Conservation (phyloP, 2,113 vertebrate species). For the Sinocyclocheilus rhinocerous region DNA sequence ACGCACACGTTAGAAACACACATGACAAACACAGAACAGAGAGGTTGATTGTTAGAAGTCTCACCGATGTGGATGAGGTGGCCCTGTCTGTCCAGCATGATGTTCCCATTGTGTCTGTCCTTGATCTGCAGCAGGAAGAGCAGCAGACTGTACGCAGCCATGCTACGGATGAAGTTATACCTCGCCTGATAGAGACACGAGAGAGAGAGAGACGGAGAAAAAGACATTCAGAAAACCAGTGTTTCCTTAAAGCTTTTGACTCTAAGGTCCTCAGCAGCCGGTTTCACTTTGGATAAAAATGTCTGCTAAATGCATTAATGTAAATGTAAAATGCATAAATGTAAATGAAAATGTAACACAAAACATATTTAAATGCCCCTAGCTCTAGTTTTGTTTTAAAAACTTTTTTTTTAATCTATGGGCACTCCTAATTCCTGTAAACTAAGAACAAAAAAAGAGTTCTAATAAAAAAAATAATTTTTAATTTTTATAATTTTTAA, state of each 20-base stretch:
- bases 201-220: background rate
- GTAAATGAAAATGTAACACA: background rate
- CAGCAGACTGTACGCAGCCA: conserved; percentile 96
- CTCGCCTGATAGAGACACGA: conserved; percentile 79
- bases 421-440: background rate
- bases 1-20: conserved; percentile 34
- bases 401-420: background rate
- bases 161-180: conserved; percentile 98
- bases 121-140: conserved; percentile 97
- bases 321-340: background rate
- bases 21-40: background rate
- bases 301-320: background rate
- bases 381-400: background rate
- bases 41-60: conserved; percentile 42
- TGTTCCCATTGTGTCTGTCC: conserved; percentile 97
- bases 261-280: background rate
- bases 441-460: background rate
- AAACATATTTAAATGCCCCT: background rate
- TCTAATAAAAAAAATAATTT: too few species aligned
- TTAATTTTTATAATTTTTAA: too few species aligned
- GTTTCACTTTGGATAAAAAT: background rate
- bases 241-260: background rate
- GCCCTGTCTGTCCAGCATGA: conserved; percentile 96
- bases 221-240: background rate
- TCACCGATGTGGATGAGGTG: conserved; percentile 96